phyloP scores from a whole-genome alignment of 2,888 invertebrate species.

The Torymus tubicola region DNA sequence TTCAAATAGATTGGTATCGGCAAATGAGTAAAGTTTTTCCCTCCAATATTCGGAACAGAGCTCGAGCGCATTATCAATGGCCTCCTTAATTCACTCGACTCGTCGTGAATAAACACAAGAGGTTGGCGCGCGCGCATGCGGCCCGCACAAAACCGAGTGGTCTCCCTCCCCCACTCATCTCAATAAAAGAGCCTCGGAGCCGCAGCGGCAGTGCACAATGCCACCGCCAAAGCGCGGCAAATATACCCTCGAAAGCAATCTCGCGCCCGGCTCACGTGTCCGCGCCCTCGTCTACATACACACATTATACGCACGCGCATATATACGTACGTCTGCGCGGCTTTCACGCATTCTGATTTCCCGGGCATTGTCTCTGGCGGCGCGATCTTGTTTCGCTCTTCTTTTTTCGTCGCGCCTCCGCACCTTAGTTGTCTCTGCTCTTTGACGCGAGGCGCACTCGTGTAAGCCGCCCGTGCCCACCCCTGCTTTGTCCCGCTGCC shows the following conservation, averaged over 20 bases:
- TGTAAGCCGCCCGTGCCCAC: no score
- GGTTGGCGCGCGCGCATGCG: no score
- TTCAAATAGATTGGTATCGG: no score
- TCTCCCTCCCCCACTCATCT: conserved; percentile 35
- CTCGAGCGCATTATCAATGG: no score
- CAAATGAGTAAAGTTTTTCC: no score
- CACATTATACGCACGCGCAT: not conserved
- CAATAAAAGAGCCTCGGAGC: conserved; percentile 46
- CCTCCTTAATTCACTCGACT: no score
- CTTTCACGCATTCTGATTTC: conserved; percentile 36
- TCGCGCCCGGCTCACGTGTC: not conserved
- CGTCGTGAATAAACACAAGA: no score
- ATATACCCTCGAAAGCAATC: conserved; percentile 15
- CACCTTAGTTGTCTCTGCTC: conserved; percentile 12
- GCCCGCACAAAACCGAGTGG: not conserved
- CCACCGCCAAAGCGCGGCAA: not conserved
- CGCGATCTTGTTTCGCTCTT: conserved; percentile 8
- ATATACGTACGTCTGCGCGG: not conserved
- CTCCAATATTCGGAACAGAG: no score
- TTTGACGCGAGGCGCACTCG: conserved; percentile 24
- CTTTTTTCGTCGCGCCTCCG: not conserved
- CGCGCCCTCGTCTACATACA: not conserved
- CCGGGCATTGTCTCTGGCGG: conserved; percentile 14
- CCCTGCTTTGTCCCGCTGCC: no score
- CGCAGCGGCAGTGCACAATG: not conserved